Base-by-base conservation (phyloP, 64 coral and sea anemone genomes). In the Porites australiensis region DNA sequence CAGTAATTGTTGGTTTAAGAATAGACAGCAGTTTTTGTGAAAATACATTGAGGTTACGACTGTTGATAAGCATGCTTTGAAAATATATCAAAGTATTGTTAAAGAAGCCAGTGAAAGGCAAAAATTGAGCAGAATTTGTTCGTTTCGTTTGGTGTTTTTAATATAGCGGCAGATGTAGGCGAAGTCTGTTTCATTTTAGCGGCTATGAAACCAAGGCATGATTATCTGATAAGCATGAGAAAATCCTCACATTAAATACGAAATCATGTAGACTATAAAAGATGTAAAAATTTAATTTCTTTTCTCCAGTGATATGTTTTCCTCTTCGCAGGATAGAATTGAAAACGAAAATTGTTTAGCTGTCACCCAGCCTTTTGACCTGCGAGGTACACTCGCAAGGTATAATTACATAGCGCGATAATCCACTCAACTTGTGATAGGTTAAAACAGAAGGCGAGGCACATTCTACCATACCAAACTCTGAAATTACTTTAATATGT, bases 351-450 rank as follows among this genome's bases (percentile, higher is more conserved):
- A 4, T 57, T 57, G 3, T 12, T 57, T 12, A 57, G 54, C 50
- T 68, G 44, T 50, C 81, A 84, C 81, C 81, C 27, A 37, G 0
- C 27, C 27, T 64, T 69, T 84, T 64, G 58, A n/a, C 81, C 10
- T 50, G 78, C 6, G 18, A 68, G 63, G 47, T 45, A 84, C 19
- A 13, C 73, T 13, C 45, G 44, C 19, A 18, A 61, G 61, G 51
- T 84, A 2, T 5, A 11, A 21, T 84, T 84, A 67, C 81, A 47
- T 48, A 14, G 54, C 54, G 21, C 21, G 50, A n/a, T 8, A 8
- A 22, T 55, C 53, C 50, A 19, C 53, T 8, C 8, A 59, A 37
- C 27, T 58, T 22, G 3, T 58, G 77, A 79, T 57, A 10, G 77
- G 50, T n/a, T 43, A 5, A n/a, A 8, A 23, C 3, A 8, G 44